phyloP scores from a whole-genome alignment of 2,113 vertebrate species.

The Hyperopisus bebe region DNA sequence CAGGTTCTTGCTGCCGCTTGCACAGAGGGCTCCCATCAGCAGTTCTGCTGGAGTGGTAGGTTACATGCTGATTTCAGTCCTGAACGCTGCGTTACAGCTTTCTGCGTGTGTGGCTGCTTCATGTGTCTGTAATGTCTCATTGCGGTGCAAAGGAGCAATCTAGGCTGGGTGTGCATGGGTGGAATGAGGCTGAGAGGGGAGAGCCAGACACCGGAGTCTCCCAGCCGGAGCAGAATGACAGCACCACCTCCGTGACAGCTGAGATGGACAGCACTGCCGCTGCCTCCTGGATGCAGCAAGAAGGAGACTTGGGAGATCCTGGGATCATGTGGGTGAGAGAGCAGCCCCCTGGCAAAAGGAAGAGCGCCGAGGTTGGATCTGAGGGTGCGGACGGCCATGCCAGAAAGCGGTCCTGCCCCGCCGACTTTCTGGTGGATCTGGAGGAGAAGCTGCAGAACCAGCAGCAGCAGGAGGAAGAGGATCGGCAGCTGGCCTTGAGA shows the following conservation, averaged over 20 bases:
- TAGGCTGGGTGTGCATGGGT: background rate
- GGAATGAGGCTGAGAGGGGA: background rate
- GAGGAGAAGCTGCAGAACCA: conserved; percentile 63
- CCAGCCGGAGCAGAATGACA: background rate
- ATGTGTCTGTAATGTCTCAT: background rate
- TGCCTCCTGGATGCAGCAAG: background rate
- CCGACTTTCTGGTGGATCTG: conserved; percentile 31
- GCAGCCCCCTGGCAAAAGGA: conserved; percentile 41
- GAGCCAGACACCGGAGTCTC: background rate
- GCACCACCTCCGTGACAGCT: background rate
- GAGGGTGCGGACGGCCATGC: conserved; percentile 9
- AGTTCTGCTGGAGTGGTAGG: conserved; percentile 8
- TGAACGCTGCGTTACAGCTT: no score
- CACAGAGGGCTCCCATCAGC: conserved; percentile 11
- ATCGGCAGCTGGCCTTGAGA: conserved; percentile 70
- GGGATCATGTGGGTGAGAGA: background rate
- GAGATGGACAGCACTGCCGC: background rate
- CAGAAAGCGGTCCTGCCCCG: conserved; percentile 15
- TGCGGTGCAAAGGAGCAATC: background rate
- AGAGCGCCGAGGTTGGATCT: conserved; percentile 17
- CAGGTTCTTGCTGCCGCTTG: conserved; percentile 54
- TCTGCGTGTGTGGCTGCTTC: background rate
- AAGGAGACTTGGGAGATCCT: background rate
- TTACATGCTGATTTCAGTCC: conserved; percentile 47
- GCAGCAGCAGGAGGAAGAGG: conserved; percentile 75